These are phyloP conservation scores for Polypedilum pembai DNA, from an alignment of 1,140 invertebrate species.

Conservation along the genomic window DNA sequence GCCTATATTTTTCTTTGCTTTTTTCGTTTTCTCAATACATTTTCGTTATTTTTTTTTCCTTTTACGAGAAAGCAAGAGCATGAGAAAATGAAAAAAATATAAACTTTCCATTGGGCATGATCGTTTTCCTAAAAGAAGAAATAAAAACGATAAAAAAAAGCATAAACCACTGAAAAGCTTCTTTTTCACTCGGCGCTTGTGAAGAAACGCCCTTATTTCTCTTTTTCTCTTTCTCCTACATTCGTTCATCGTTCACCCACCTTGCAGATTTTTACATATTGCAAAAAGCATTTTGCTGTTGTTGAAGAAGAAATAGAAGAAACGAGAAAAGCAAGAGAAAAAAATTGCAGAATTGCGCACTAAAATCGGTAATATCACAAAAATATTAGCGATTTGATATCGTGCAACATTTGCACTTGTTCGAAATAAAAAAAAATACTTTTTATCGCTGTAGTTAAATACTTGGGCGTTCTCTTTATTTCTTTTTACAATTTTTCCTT, in stretches of 20 bases:
- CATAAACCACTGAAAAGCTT: constrained; percentile 15
- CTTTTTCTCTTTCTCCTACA: background rate
- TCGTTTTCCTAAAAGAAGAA: constrained; percentile 22
- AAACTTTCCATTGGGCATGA: constrained; percentile 27
- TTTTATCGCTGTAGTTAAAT: background rate
- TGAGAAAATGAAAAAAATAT: background rate
- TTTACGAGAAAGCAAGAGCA: background rate
- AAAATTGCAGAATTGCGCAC: constrained; percentile 26
- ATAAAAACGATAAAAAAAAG: constrained; percentile 22
- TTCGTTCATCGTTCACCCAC: background rate
- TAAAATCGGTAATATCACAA: constrained; percentile 6
- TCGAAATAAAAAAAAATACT: constrained; percentile 1
- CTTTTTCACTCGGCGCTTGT: background rate
- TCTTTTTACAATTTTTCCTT: background rate
- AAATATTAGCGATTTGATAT: background rate
- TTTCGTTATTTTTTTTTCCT: background rate
- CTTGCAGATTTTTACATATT: constrained; percentile 1
- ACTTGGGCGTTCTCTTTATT: background rate
- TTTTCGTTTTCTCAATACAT: background rate
- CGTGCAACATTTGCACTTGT: constrained; percentile 15
- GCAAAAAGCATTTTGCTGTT: background rate
- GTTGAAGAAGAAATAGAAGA: background rate
- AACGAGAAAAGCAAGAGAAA: background rate
- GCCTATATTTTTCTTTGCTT: background rate
- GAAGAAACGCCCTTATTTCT: constrained; percentile 8